Conservation (phyloP, 2,888 invertebrate species). For the Azorinus chamasolen region DNA sequence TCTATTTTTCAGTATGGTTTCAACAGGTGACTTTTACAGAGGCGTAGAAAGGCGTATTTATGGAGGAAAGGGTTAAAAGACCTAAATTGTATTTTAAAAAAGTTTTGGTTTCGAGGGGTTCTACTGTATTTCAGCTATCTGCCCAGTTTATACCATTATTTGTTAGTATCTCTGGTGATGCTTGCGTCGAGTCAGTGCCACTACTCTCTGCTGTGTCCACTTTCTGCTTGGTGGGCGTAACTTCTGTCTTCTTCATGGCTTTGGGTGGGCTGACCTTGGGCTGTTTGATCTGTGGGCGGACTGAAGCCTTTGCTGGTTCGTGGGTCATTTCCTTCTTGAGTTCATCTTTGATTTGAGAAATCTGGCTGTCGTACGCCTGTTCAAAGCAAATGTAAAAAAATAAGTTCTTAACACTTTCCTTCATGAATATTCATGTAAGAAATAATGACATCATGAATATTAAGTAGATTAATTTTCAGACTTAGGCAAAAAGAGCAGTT, state of each 20-base stretch:
- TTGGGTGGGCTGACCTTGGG: conserved; percentile 79
- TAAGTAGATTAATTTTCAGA: too few species aligned
- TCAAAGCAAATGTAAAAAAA: not conserved
- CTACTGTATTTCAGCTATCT: too few species aligned
- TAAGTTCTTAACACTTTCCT: conserved; percentile 1
- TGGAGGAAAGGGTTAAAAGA: too few species aligned
- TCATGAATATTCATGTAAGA: too few species aligned
- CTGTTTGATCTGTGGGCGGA: conserved; percentile 87
- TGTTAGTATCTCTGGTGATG: conserved; percentile 65
- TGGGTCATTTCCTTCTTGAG: conserved; percentile 85
- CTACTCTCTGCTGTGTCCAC: conserved; percentile 66
- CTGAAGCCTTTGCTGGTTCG: conserved; percentile 72
- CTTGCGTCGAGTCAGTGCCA: conserved; percentile 75
- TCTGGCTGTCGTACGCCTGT: conserved; percentile 86
- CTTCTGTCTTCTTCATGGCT: conserved; percentile 40
- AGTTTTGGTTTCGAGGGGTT: too few species aligned
- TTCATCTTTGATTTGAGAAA: conserved; percentile 83
- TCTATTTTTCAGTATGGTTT: too few species aligned
- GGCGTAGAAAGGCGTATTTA: too few species aligned
- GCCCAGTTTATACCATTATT: too few species aligned
- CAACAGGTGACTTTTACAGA: too few species aligned
- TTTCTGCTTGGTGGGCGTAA: conserved; percentile 52
- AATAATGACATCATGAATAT: too few species aligned
- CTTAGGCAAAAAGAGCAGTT: too few species aligned
- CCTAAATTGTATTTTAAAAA: too few species aligned